Evolutionary conservation across 2,797 vertebrate species (phyloP).

Genomic region (Lepidocolaptes lacrymiger): DNA sequence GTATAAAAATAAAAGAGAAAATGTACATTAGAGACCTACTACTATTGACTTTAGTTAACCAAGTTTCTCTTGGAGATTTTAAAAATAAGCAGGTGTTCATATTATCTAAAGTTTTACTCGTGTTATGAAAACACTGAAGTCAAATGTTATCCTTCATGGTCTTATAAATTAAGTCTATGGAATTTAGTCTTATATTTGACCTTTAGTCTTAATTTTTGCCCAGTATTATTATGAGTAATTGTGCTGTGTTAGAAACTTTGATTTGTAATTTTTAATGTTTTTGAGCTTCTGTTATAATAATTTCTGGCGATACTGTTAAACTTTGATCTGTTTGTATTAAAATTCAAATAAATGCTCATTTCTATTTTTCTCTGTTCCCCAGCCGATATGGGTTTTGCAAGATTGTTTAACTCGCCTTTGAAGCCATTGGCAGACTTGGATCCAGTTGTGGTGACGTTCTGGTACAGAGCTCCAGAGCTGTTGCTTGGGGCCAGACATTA

Average conservation of each 20-base stretch:
- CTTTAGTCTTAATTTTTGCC: not conserved
- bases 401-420: conserved; percentile 89
- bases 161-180: not conserved
- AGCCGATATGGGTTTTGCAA: conserved; percentile 95
- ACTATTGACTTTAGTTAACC: not conserved
- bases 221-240: not conserved
- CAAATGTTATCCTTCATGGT: not conserved
- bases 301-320: not conserved
- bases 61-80: not conserved
- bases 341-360: not conserved
- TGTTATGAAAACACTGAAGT: not conserved
- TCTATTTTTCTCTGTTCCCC: not conserved
- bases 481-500: conserved; percentile 94
- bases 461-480: conserved; percentile 91
- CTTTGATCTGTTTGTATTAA: not conserved
- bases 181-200: not conserved
- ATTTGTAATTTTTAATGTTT: not conserved
- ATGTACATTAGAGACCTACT: not conserved
- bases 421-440: conserved; percentile 90
- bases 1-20: not conserved
- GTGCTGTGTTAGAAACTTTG: not conserved
- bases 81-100: not conserved
- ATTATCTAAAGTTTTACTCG: not conserved
- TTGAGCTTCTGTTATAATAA: not conserved
- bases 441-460: conserved; percentile 91